A percentile compares a stretch with the other conserved stretches of the same genome.
phyloP scores from a whole-genome alignment of 2,888 invertebrate species.

The Pachydiplax longipennis region DNA sequence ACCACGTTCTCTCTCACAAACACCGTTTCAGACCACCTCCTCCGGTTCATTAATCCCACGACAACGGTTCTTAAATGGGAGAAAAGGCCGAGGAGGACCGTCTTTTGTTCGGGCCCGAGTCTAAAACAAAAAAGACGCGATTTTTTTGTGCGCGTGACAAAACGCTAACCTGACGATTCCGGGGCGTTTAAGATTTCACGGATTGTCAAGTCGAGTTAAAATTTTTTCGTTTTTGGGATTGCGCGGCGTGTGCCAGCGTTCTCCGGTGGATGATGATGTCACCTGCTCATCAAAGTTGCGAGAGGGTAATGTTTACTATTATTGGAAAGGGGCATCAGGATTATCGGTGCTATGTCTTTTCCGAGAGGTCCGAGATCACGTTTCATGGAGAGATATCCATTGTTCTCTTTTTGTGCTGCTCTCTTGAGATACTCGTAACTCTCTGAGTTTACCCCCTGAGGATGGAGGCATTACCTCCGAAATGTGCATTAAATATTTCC shows the following conservation, averaged over 20 bases:
- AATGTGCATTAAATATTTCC: too few relatives aligned
- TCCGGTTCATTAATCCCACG: not conserved
- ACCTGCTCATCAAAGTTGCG: not conserved
- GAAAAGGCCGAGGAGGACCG: not conserved
- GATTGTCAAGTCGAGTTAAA: constrained; percentile 13
- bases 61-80: not conserved
- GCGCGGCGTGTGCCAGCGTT: not conserved
- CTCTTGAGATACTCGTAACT: too few relatives aligned
- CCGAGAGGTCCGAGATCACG: too few relatives aligned
- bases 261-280: not conserved
- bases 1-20: not conserved
- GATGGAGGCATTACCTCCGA: too few relatives aligned
- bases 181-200: constrained; percentile 28
- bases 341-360: too few relatives aligned
- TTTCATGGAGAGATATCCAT: too few relatives aligned
- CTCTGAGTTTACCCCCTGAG: too few relatives aligned
- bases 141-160: not conserved
- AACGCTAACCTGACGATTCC: not conserved
- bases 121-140: not conserved
- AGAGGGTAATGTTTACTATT: too few relatives aligned
- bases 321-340: too few relatives aligned
- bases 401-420: too few relatives aligned
- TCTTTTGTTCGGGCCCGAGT: not conserved
- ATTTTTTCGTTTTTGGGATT: not conserved
- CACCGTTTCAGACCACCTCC: not conserved